Evolutionary conservation across 2,113 vertebrate species (phyloP), one percentile per base, ranked within the genome.

Genomic region (Epinephelus fuscoguttatus): DNA sequence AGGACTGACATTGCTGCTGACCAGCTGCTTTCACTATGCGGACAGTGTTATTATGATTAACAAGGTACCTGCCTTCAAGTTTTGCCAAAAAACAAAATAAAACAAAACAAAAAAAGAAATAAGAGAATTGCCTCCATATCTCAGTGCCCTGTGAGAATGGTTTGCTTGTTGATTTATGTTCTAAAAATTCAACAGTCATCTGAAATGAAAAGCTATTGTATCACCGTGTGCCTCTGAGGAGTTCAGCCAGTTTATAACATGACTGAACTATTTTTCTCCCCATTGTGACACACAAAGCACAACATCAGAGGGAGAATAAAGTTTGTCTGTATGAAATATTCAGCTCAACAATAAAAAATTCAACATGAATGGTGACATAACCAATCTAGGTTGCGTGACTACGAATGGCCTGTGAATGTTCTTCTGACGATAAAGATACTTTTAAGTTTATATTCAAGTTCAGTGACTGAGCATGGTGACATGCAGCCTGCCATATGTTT

Each of bases 261-360:
- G 27, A 49, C 13, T 57, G 27, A 49, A 66, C 42, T 45, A 45
- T 45, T 45, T 45, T 45, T 45, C 9, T 12, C 42, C 42, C 42
- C 42, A 45, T 45, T 45, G 42, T 45, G 42, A 45, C 42, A 45
- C 11, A 45, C 42, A 45, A 12, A 45, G 42, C 42, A 12, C 42
- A 45, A 45, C 42, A 45, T 45, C 42, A 45, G 42, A 45, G 42
- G 42, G 42, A 45, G 42, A 45, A 12, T 45, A 45, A 45, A 1
- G 42, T 45, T 45, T 45, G 25, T n/a, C 25, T 69, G 14, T 10
- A 66, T 79, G 23, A 82, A 85, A 84, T 84, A 78, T 84, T 84
- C 50, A 78, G 6, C 14, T 21, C 10, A 68, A 71, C 45, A 45
- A 9, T 45, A 45, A 45, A 45, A 45, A 45, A 81, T 70, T 78